Percentiles rank a stretch among this genome's conserved stretches.
Conservation (phyloP, 2,113 vertebrate genomes). For the Donacobius atricapilla region DNA sequence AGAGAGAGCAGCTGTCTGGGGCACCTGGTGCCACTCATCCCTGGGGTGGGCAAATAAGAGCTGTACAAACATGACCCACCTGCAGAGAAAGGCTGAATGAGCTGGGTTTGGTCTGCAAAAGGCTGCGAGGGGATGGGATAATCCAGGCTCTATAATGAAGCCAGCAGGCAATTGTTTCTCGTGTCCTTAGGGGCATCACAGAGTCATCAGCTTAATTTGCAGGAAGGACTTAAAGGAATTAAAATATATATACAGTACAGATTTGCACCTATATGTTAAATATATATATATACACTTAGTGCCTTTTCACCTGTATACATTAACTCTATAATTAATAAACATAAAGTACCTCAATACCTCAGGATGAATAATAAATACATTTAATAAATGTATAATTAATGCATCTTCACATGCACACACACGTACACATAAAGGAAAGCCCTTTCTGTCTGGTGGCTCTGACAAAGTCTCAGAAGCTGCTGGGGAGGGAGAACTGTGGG, state of each 20-base stretch:
- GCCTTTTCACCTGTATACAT: background rate
- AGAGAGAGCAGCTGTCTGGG: background rate
- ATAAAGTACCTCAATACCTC: background rate
- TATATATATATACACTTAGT: background rate
- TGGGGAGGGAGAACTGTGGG: background rate
- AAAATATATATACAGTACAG: background rate
- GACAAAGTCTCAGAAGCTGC: background rate
- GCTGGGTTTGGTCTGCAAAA: background rate
- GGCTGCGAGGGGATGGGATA: background rate
- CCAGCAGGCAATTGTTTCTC: background rate
- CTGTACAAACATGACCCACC: background rate
- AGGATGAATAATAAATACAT: constrained; percentile 12
- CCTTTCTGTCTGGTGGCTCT: background rate
- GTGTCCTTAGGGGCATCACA: background rate
- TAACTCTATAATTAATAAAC: constrained; percentile 19
- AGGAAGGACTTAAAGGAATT: constrained; percentile 1
- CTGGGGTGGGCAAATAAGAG: background rate
- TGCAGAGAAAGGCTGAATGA: background rate
- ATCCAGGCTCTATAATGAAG: background rate
- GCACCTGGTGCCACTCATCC: background rate
- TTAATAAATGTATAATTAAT: constrained; percentile 38
- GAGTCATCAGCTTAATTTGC: constrained; percentile 14
- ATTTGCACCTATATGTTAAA: background rate
- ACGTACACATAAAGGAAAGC: background rate
- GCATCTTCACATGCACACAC: background rate